Evolutionary conservation across 2,113 vertebrate species (phyloP).

Genomic region (Tachysurus fulvidraco): DNA sequence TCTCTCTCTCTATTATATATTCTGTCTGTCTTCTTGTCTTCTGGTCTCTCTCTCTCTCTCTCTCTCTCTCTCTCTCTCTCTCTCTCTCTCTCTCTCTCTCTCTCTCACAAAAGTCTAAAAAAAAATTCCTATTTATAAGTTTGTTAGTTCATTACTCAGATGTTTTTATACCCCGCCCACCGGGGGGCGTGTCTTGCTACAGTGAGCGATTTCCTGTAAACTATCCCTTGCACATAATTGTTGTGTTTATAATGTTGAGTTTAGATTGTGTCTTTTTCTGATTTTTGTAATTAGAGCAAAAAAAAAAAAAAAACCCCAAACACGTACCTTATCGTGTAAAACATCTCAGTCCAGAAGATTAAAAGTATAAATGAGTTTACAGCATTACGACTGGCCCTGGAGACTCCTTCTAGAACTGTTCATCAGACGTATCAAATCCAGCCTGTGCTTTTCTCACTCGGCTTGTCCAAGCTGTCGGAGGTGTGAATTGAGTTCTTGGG

Average conservation of each 20-base stretch:
- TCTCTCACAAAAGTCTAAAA: too few species aligned
- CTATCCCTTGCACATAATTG: background rate
- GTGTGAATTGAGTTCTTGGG: background rate
- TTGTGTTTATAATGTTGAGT: too few species aligned
- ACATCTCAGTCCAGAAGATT: background rate
- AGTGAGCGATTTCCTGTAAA: background rate
- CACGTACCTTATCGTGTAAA: background rate
- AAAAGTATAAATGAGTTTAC: background rate
- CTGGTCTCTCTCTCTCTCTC: too few species aligned
- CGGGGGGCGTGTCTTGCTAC: background rate
- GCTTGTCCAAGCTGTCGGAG: background rate
- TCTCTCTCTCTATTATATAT: too few species aligned
- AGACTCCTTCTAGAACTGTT: background rate
- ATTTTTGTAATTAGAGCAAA: too few species aligned
- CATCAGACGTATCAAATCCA: background rate
- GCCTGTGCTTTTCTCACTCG: background rate
- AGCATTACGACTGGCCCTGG: background rate
- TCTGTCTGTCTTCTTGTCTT: too few species aligned
- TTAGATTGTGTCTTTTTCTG: too few species aligned
- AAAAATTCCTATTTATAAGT: background rate
- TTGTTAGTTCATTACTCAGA: background rate
- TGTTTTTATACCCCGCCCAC: background rate
- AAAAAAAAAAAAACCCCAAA: too few species aligned
- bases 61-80: too few species aligned
- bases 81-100: too few species aligned